phyloP scores from a whole-genome alignment of 2,113 vertebrate species.

The Leptosomus discolor region DNA sequence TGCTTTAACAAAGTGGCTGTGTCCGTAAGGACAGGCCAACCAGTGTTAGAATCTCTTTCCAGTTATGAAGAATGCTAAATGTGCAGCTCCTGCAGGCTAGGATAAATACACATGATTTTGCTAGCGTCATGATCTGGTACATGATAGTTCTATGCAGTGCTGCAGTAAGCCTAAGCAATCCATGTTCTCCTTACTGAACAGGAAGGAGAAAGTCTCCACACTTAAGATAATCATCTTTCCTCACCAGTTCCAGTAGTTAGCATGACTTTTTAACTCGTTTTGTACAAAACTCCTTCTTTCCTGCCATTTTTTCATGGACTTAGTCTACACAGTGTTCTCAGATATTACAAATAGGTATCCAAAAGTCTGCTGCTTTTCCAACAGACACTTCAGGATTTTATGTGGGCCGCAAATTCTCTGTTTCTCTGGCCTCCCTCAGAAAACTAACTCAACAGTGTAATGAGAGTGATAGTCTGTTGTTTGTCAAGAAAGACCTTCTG shows the following conservation, averaged over 20 bases:
- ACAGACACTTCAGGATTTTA: not conserved
- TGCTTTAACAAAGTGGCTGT: not conserved
- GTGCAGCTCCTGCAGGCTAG: not conserved
- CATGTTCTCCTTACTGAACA: not conserved
- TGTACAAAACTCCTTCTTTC: not conserved
- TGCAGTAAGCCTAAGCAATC: not conserved
- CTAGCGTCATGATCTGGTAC: not conserved
- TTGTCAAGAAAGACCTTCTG: not conserved
- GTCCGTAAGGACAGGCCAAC: not conserved
- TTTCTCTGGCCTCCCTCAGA: not conserved
- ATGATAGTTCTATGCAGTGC: not conserved
- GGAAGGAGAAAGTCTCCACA: not conserved
- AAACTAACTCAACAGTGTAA: not conserved
- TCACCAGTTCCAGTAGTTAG: not conserved
- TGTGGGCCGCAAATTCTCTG: not conserved
- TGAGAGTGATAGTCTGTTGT: not conserved
- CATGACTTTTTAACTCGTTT: not conserved
- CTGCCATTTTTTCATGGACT: not conserved
- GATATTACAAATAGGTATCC: not conserved
- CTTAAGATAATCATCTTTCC: not conserved
- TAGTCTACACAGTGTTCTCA: not conserved
- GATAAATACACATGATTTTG: not conserved
- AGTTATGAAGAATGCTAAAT: not conserved
- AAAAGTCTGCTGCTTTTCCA: not conserved
- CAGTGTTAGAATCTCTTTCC: not conserved